Evolutionary conservation across 2,797 vertebrate genomes (phyloP).

Genomic region (Nyctalus aviator): DNA sequence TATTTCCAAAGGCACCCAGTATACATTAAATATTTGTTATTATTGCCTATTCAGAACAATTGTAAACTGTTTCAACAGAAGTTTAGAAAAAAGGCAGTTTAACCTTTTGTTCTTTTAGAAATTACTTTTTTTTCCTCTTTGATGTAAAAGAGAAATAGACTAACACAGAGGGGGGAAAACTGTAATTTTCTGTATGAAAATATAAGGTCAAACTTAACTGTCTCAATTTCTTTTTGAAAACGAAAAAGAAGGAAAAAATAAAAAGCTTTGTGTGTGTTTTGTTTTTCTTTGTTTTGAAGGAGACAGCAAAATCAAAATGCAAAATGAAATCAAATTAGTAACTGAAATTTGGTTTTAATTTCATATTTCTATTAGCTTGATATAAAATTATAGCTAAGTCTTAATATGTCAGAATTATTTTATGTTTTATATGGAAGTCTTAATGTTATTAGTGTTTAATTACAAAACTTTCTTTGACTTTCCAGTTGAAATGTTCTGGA

Average conservation of each 20-base stretch:
- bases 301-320: background rate
- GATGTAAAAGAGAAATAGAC: background rate
- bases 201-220: background rate
- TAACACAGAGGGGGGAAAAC: background rate
- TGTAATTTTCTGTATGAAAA: slow-evolving; percentile 34
- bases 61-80: slow-evolving; percentile 16
- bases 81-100: background rate
- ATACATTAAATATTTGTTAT: background rate
- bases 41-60: slow-evolving; percentile 14
- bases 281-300: background rate
- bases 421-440: background rate
- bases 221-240: background rate
- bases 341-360: slow-evolving; percentile 31
- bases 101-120: background rate
- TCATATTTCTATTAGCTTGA: background rate
- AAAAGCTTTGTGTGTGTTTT: background rate
- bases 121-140: background rate
- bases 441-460: slow-evolving; percentile 14
- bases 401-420: background rate
- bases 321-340: slow-evolving; percentile 31
- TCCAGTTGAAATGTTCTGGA: background rate
- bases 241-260: background rate
- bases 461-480: background rate
- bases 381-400: slow-evolving; percentile 32
- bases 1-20: background rate